Conservation (phyloP, 2,888 invertebrate species). For the Onchidella celtica region DNA sequence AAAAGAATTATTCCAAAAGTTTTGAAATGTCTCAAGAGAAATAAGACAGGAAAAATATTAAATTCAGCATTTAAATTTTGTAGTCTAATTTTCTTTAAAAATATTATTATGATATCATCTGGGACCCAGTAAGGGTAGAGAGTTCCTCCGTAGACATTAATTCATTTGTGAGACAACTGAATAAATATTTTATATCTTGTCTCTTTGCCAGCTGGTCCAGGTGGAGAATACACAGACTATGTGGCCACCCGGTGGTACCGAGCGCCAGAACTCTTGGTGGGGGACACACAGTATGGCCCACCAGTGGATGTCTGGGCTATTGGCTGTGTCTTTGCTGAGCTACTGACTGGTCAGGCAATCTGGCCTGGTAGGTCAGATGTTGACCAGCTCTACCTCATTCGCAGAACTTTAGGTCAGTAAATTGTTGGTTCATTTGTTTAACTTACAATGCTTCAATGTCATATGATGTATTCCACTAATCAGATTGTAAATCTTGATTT, state of each 20-base stretch:
- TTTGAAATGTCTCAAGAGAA: no score
- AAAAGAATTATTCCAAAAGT: no score
- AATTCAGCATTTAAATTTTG: no score
- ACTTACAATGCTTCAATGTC: not conserved
- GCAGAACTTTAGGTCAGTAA: constrained; percentile 89
- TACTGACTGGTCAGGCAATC: constrained; percentile 79
- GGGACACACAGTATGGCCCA: constrained; percentile 89
- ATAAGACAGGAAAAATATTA: no score
- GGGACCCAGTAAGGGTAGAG: no score
- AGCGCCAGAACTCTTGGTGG: constrained; percentile 97
- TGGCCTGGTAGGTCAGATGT: constrained; percentile 99
- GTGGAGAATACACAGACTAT: constrained; percentile 99
- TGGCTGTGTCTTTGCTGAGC: constrained; percentile 84
- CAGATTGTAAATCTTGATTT: no score
- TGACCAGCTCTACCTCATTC: constrained; percentile 97
- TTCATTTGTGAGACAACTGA: no score
- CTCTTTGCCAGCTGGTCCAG: constrained; percentile 86
- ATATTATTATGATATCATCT: no score
- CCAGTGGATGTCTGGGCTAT: constrained; percentile 99
- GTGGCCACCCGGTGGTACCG: constrained; percentile 99
- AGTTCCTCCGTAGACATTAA: no score
- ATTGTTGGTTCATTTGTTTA: not conserved
- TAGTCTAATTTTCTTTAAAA: no score
- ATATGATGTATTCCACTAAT: no score
- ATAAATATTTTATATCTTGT: not conserved